Conservation (phyloP, 2,797 vertebrate species). For the Pitangus sulphuratus region DNA sequence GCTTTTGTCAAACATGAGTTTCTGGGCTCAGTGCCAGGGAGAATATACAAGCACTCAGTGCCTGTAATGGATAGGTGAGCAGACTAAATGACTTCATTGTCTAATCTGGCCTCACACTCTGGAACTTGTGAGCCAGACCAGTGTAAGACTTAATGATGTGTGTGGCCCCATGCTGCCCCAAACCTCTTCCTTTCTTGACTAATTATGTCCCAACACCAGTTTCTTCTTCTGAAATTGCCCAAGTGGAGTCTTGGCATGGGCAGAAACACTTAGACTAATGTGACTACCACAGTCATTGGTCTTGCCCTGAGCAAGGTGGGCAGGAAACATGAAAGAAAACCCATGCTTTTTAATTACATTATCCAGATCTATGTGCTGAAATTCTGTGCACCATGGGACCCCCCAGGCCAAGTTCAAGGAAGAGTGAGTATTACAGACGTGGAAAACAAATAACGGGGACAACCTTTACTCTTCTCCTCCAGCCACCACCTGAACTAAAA, state of each 20-base stretch:
- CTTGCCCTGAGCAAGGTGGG: background rate
- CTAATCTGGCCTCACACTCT: background rate
- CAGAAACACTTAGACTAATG: background rate
- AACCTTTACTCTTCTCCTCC: background rate
- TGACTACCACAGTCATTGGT: background rate
- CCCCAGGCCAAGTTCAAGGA: background rate
- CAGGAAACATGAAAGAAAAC: background rate
- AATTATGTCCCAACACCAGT: background rate
- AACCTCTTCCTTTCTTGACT: background rate
- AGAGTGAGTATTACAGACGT: background rate
- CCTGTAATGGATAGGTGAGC: slow-evolving; percentile 50
- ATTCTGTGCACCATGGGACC: background rate
- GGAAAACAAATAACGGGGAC: background rate
- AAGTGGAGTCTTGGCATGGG: background rate
- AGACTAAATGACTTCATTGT: slow-evolving; percentile 22
- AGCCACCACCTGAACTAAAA: background rate
- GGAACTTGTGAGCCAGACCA: background rate
- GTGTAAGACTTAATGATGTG: background rate
- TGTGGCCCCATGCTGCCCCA: background rate
- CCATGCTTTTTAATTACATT: background rate
- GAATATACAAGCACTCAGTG: background rate
- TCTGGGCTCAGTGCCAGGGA: slow-evolving; percentile 23
- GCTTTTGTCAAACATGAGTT: slow-evolving; percentile 23
- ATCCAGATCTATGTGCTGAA: background rate
- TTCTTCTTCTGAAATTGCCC: background rate